These are phyloP conservation scores for Frankliniella intonsa DNA, from an alignment of 2,888 invertebrate species.

Conservation along the genomic window DNA sequence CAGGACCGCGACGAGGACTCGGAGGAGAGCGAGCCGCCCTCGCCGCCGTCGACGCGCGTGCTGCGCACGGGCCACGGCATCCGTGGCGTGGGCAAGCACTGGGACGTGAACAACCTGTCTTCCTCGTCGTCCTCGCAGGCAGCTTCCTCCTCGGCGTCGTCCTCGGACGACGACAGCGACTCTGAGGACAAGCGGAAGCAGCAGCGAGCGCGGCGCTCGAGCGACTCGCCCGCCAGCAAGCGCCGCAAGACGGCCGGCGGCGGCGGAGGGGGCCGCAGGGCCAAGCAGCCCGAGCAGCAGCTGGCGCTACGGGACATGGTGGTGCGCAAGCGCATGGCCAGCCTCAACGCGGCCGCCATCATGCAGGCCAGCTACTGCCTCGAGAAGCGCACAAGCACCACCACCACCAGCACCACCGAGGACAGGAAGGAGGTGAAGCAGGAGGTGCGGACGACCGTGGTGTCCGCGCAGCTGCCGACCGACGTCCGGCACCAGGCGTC, in stretches of 20 bases:
- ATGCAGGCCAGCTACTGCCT: conserved; percentile 76
- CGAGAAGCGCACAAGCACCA: conserved; percentile 53
- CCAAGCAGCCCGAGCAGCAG: conserved; percentile 52
- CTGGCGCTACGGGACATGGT: conserved; percentile 85
- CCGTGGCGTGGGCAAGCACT: conserved; percentile 73
- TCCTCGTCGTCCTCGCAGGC: conserved; percentile 47
- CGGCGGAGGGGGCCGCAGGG: conserved; percentile 44
- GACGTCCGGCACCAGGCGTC: not conserved
- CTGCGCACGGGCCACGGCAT: conserved; percentile 69
- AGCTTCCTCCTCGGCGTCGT: conserved; percentile 42
- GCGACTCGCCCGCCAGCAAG: not conserved
- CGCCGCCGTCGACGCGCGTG: conserved; percentile 47
- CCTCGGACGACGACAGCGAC: conserved; percentile 44
- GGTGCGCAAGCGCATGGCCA: conserved; percentile 85
- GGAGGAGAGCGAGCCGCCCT: conserved; percentile 31
- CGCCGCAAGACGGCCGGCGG: conserved; percentile 34
- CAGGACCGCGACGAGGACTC: not conserved
- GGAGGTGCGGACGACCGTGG: conserved; percentile 44
- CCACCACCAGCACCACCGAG: conserved; percentile 31
- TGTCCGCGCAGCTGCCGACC: conserved; percentile 50
- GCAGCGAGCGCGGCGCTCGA: conserved; percentile 43
- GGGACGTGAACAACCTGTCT: conserved; percentile 71
- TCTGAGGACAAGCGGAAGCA: conserved; percentile 43
- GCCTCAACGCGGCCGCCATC: conserved; percentile 84
- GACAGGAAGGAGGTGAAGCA: conserved; percentile 36